Percentiles rank a stretch among this genome's conserved stretches.
These are phyloP conservation scores for Orthosia gothica DNA, from an alignment of 2,888 invertebrate genomes.

Conservation along the genomic window DNA sequence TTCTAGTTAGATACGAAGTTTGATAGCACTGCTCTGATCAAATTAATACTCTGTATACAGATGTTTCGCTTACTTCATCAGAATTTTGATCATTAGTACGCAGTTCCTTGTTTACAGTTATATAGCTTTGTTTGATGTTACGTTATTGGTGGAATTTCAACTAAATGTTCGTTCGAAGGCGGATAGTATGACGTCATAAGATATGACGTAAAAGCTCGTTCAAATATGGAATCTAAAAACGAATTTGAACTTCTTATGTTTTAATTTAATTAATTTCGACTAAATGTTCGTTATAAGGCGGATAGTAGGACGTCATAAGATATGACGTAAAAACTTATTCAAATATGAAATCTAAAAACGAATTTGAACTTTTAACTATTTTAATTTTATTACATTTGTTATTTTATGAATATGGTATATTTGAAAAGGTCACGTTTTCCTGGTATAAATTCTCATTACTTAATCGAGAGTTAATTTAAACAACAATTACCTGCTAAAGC, in stretches of 20 bases:
- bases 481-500: conserved; percentile 27
- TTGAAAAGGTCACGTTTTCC: conserved; percentile 11
- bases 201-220: background rate
- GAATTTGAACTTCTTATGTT: background rate
- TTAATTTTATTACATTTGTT: background rate
- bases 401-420: background rate
- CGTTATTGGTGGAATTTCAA: conserved; percentile 34
- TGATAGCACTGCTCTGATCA: conserved; percentile 80
- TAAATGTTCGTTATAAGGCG: conserved; percentile 26
- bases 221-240: background rate
- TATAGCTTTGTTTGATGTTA: conserved; percentile 65
- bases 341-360: background rate
- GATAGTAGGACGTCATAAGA: conserved; percentile 12
- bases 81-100: conserved; percentile 81
- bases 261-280: conserved; percentile 10
- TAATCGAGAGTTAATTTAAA: conserved; percentile 29
- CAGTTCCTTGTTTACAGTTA: conserved; percentile 72
- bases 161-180: conserved; percentile 27
- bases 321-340: background rate
- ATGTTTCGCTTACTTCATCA: conserved; percentile 72
- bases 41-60: conserved; percentile 77
- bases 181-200: conserved; percentile 11
- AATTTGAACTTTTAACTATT: background rate
- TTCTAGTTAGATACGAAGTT: conserved; percentile 71
- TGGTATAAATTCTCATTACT: conserved; percentile 15